Evolutionary conservation across 2,113 vertebrate species (phyloP), one percentile per base, ranked within the genome.

Genomic region (Amblyopsis rosae): DNA sequence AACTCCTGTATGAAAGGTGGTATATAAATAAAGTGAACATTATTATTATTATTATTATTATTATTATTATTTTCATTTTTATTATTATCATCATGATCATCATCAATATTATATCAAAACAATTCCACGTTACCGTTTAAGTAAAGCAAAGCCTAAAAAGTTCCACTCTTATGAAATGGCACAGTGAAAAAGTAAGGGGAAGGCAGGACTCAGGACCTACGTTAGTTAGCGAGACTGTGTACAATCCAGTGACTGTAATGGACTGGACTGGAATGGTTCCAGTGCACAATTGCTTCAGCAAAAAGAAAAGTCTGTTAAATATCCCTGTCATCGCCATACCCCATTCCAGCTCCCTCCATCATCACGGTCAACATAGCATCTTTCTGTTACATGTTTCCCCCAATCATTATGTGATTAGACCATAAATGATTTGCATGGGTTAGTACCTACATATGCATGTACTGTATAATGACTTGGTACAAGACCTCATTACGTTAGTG

Each of bases 401-500:
- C 45, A 16, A 56, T 48, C 2, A n/a, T 63, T 12, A 63, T 47
- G 33, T 53, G 53, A 72, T 79, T 67, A 62, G 59, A 73, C 35
- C 67, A 73, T 70, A 62, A 73, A 70, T 75, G 48, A 70, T 72
- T 66, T 8, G 51, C 76, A 73, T 53, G 57, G 67, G 64, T 70
- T 59, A 32, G 62, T 70, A 51, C 61, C 51, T 75, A 69, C 60
- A 69, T 61, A 62, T 71, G 67, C 75, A 62, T 77, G 69, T 61
- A 64, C 68, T 77, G 69, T 61, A 64, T 70, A 85, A 86, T 82
- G 58, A 70, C 65, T 59, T 62, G 47, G 62, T 69, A 2, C 51
- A 74, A 59, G 62, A 63, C 65, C 33, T 62, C 19, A 74, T 75
- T 80, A 70, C 1, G 41, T 82, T 80, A 75, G 71, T 79, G 81